Evolutionary conservation across 2,113 vertebrate genomes (phyloP).

Genomic region (Phoxinus phoxinus): DNA sequence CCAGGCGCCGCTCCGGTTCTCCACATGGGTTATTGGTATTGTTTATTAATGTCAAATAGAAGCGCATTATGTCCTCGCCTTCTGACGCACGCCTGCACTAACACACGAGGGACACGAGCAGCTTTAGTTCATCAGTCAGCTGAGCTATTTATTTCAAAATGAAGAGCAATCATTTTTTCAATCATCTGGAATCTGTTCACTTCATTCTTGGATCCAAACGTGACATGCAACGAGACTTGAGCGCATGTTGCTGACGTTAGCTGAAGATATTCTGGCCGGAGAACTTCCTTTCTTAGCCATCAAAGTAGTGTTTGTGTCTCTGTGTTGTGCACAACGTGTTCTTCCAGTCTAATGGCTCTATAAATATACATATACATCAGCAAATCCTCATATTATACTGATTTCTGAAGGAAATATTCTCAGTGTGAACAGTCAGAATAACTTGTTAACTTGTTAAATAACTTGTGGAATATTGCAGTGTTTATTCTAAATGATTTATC

Average conservation of each 20-base stretch:
- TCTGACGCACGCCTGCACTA: too few species aligned
- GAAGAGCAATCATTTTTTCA: background rate
- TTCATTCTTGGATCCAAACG: background rate
- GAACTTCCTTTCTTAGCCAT: background rate
- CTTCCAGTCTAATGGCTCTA: background rate
- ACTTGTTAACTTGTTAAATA: too few species aligned
- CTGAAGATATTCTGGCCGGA: constrained; percentile 53
- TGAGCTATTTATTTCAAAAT: background rate
- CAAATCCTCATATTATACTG: too few species aligned
- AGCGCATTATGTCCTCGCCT: too few species aligned
- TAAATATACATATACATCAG: too few species aligned
- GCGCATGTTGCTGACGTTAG: background rate
- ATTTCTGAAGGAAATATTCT: too few species aligned
- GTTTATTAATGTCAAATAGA: too few species aligned
- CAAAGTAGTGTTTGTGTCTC: background rate
- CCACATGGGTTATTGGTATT: too few species aligned
- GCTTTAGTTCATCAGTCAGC: background rate
- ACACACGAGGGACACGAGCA: background rate
- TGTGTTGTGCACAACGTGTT: background rate
- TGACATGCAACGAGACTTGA: background rate
- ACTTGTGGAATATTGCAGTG: too few species aligned
- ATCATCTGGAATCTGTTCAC: background rate
- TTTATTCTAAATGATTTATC: too few species aligned
- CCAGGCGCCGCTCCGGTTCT: too few species aligned
- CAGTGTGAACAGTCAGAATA: too few species aligned